These are phyloP conservation scores for Drosophila pruinosa DNA, from an alignment of 1,140 invertebrate genomes.

Conservation along the genomic window DNA sequence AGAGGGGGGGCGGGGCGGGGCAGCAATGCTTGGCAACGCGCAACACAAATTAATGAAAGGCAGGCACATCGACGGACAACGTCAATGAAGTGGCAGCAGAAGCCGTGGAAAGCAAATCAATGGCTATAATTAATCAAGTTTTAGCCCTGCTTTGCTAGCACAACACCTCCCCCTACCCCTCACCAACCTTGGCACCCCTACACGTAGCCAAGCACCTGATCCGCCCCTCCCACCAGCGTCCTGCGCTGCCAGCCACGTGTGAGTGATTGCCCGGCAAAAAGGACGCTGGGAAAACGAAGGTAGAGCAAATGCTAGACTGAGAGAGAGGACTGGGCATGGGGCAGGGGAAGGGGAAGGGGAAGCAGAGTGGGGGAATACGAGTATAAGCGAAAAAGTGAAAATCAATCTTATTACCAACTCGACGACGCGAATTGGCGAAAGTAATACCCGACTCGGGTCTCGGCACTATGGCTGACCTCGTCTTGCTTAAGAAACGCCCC, in stretches of 20 bases:
- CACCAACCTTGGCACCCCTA: no score
- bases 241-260: slow-evolving; percentile 43
- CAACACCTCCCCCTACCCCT: neutral
- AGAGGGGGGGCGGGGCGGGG: neutral
- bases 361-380: neutral
- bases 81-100: slow-evolving; percentile 14
- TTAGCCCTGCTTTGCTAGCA: slow-evolving; percentile 40
- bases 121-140: slow-evolving; percentile 80
- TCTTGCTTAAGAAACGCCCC: neutral
- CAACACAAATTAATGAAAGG: slow-evolving; percentile 71
- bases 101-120: slow-evolving; percentile 79
- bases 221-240: neutral
- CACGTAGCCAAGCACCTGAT: neutral
- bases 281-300: no score
- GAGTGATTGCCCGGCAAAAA: slow-evolving; percentile 53
- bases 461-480: neutral
- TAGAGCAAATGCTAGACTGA: neutral
- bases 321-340: neutral
- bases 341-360: neutral
- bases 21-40: slow-evolving; percentile 27
- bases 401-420: slow-evolving; percentile 78
- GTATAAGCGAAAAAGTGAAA: slow-evolving; percentile 67
- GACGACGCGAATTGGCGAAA: slow-evolving; percentile 54
- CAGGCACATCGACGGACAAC: slow-evolving; percentile 2
- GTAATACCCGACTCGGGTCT: slow-evolving; percentile 5